Evolutionary conservation across 2,113 vertebrate genomes (phyloP).

Genomic region (Ciconia stormi): DNA sequence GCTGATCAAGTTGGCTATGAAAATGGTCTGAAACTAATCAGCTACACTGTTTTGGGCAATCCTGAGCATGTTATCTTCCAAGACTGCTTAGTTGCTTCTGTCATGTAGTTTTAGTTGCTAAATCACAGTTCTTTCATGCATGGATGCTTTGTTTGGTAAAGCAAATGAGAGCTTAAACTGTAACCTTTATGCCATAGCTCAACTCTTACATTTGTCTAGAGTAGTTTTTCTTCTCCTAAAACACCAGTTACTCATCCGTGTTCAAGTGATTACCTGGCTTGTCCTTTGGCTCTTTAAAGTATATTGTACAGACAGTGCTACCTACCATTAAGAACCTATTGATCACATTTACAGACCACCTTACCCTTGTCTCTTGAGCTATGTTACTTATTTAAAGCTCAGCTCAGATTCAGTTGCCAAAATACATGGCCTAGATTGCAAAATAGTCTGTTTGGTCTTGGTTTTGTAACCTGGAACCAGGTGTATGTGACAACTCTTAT

Average conservation of each 20-base stretch:
- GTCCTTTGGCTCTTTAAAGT: background rate
- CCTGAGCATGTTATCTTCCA: background rate
- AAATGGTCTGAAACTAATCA: background rate
- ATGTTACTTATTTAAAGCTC: background rate
- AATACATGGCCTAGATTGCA: background rate
- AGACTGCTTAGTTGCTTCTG: background rate
- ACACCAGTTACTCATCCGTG: background rate
- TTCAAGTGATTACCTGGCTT: background rate
- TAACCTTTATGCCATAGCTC: background rate
- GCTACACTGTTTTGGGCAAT: background rate
- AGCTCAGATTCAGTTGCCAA: background rate
- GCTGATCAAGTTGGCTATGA: background rate
- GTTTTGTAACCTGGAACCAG: background rate
- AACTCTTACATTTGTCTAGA: background rate
- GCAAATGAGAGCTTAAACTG: background rate
- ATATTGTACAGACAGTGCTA: background rate
- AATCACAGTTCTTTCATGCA: background rate
- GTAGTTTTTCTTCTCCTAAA: background rate
- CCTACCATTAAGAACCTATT: background rate
- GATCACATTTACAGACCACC: background rate
- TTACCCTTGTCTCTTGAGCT: background rate
- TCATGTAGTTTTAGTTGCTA: background rate
- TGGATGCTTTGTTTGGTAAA: background rate
- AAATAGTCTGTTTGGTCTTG: background rate
- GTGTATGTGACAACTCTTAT: background rate